Evolutionary conservation across 2,797 vertebrate species (phyloP), one percentile per base, ranked within the genome.

Genomic region (Hipposideros larvatus): DNA sequence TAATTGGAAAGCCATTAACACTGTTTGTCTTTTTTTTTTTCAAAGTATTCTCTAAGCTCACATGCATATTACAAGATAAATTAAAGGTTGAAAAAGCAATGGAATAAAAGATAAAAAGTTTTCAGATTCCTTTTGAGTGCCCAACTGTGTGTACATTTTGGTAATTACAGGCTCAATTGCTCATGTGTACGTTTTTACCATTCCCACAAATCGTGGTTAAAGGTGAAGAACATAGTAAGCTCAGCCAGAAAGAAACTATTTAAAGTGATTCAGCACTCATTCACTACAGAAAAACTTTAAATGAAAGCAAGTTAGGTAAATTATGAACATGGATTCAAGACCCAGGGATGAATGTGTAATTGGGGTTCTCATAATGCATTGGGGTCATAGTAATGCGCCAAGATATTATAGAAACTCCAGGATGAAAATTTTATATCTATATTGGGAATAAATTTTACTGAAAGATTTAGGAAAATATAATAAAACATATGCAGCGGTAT

Each of bases 151-250:
- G 73, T 78, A 22, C 15, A 55, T 84, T 95, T 85, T 79, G 85
- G 51, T 96, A 96, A 97, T 97, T 88, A 96, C 65, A 43, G 70
- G 55, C 48, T 96, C 77, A 70, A 18, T 93, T 85, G 92, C 74
- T 94, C 73, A 48, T 87, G 61, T 91, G 46, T 91, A 85, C n/a
- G 65, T 85, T 96, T 87, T 73, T 65, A 91, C 48, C 24, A 75
- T 59, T 94, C 41, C 37, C 18, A 34, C 48, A 95, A 94, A 80
- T 77, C 63, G 61, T 71, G n/a, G 53, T 55, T 84, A 90, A 88
- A 90, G 66, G 77, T 74, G 79, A 96, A 90, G 31, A 77, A 19
- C 16, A 53, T 11, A 77, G 11, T 41, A 37, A 91, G 37, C 46
- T 73, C 55, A 91, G 65, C 28, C 43, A 93, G 91, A 80, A 68